Conservation (phyloP, 2,797 vertebrate species). For the Poecilia wingei region DNA sequence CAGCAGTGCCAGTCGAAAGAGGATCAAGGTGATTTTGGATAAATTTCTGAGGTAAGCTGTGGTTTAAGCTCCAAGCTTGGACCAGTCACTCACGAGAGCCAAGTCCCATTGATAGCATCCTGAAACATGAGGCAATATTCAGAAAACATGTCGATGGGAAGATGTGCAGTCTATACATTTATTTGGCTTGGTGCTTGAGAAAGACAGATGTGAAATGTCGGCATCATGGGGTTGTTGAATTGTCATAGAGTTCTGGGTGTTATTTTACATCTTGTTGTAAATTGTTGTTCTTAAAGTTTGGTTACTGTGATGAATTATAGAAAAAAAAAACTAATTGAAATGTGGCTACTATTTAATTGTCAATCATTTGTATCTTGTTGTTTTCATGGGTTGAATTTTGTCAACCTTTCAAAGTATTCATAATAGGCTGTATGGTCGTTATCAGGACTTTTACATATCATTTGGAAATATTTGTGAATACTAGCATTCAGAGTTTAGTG, state of each 20-base stretch:
- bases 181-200: conserved; percentile 17
- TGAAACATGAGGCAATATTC: conserved; percentile 50
- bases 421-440: background rate
- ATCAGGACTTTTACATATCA: background rate
- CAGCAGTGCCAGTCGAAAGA: conserved; percentile 60
- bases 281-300: background rate
- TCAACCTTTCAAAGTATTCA: background rate
- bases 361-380: background rate
- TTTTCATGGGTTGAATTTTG: background rate
- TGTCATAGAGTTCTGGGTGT: background rate
- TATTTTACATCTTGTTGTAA: background rate
- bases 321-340: background rate
- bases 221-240: background rate
- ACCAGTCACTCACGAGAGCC: conserved; percentile 70
- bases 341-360: background rate
- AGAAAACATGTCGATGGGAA: conserved; percentile 45
- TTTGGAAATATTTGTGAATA: background rate
- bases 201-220: conserved; percentile 30
- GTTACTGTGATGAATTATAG: background rate
- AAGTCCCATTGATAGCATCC: conserved; percentile 54
- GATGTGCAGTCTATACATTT: conserved; percentile 22
- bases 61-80: conserved; percentile 67
- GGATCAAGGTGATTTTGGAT: conserved; percentile 76
- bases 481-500: background rate
- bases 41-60: conserved; percentile 72